A percentile compares a stretch with the other conserved stretches of the same genome.
Conservation (phyloP, 2,888 invertebrate species). For the Lasioglossum villosulum region DNA sequence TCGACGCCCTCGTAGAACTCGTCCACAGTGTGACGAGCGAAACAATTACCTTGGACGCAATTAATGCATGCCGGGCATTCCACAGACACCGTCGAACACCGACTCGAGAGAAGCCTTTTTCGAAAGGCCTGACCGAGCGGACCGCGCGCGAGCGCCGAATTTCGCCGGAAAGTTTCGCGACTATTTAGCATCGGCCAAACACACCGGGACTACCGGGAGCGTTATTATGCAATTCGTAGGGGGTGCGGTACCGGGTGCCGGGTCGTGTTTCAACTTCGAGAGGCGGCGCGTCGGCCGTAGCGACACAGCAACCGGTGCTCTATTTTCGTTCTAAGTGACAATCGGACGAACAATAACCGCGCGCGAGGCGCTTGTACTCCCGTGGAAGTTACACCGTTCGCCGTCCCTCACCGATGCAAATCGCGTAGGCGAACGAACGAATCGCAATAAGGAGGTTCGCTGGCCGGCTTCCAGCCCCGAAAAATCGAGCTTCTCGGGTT, state of each 20-base stretch:
- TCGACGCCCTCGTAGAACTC: not conserved
- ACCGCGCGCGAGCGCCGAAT: conserved; percentile 14
- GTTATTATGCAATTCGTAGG: conserved; percentile 50
- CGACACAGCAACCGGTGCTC: conserved; percentile 9
- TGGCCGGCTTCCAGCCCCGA: conserved; percentile 39
- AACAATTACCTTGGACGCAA: conserved; percentile 71
- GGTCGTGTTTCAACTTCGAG: conserved; percentile 32
- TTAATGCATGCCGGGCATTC: conserved; percentile 70
- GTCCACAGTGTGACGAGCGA: conserved; percentile 52
- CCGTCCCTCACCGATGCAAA: conserved; percentile 11
- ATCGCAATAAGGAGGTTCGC: conserved; percentile 32
- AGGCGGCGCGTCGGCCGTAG: not conserved
- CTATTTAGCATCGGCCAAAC: conserved; percentile 46
- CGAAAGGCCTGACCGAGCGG: conserved; percentile 7
- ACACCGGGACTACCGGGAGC: not conserved
- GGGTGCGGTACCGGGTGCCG: not conserved
- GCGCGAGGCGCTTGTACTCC: conserved; percentile 2
- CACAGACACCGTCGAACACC: conserved; percentile 27
- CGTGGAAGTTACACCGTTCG: conserved; percentile 12
- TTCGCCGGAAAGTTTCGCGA: conserved; percentile 45
- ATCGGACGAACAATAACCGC: conserved; percentile 19
- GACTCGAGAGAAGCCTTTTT: conserved; percentile 14
- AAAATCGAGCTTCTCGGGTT: conserved; percentile 37
- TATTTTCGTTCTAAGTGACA: conserved; percentile 24
- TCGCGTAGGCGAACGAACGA: conserved; percentile 17